Conservation (phyloP, 2,113 vertebrate genomes). For the Callocephalon fimbriatum region DNA sequence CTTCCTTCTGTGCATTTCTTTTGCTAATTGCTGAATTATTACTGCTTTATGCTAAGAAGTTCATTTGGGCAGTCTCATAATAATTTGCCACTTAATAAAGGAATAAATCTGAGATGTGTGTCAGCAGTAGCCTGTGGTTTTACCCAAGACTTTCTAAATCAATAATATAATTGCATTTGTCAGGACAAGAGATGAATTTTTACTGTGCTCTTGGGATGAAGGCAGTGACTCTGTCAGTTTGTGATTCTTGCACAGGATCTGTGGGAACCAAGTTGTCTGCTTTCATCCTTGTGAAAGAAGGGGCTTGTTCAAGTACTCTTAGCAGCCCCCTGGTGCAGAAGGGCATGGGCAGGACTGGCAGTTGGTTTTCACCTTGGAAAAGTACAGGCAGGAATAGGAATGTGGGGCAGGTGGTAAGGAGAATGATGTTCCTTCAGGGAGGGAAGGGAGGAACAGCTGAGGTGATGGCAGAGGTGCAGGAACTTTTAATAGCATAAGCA, state of each 20-base stretch:
- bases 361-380: not conserved
- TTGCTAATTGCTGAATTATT: not conserved
- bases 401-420: not conserved
- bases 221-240: not conserved
- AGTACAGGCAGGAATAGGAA: not conserved
- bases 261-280: not conserved
- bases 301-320: not conserved
- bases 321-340: not conserved
- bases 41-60: not conserved
- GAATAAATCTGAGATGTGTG: not conserved
- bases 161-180: not conserved
- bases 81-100: not conserved
- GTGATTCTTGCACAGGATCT: not conserved
- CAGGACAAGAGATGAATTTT: not conserved
- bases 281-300: not conserved
- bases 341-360: accelerated
- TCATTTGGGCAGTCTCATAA: not conserved
- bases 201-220: not conserved
- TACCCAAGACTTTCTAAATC: not conserved
- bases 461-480: not conserved
- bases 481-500: not conserved
- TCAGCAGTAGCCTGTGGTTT: not conserved
- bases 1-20: not conserved
- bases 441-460: not conserved
- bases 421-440: not conserved